Evolutionary conservation across 1,140 invertebrate species (phyloP).

Genomic region (Sitobion miscanthi): DNA sequence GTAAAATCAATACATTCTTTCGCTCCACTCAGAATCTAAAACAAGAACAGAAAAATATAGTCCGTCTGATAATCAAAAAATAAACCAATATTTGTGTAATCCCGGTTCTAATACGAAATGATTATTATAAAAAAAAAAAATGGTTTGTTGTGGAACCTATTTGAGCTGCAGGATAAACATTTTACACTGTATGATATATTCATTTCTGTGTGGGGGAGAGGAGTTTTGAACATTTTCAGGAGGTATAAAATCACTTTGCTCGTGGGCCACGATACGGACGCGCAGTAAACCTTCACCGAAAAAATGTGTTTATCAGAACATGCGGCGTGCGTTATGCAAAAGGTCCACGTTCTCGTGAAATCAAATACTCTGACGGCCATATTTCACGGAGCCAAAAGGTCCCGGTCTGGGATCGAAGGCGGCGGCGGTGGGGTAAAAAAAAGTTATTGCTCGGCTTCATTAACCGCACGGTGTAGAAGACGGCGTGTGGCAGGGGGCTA

Average conservation of each 20-base stretch:
- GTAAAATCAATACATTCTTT: no score
- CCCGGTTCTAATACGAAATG: background rate
- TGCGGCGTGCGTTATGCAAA: slow-evolving; percentile 1
- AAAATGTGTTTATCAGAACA: slow-evolving; percentile 50
- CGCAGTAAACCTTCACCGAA: background rate
- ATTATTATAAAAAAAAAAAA: background rate
- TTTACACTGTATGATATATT: background rate
- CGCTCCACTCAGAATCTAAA: background rate
- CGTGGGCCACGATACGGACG: background rate
- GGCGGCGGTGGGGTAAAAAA: background rate
- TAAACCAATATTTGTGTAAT: background rate
- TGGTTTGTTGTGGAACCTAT: background rate
- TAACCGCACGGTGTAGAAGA: slow-evolving; percentile 27
- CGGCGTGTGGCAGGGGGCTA: background rate
- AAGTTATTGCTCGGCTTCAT: slow-evolving; percentile 53
- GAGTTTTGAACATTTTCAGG: background rate
- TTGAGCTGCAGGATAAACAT: background rate
- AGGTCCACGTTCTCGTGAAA: slow-evolving; percentile 34
- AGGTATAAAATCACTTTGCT: background rate
- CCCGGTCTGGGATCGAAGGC: background rate
- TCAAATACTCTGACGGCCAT: slow-evolving; percentile 39
- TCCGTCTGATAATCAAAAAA: background rate
- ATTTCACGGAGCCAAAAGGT: slow-evolving; percentile 44
- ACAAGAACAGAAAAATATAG: background rate
- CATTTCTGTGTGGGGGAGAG: no score